Evolutionary conservation across 92 coral and sea anemone species (phyloP).

Genomic region (Porites evermanni): DNA sequence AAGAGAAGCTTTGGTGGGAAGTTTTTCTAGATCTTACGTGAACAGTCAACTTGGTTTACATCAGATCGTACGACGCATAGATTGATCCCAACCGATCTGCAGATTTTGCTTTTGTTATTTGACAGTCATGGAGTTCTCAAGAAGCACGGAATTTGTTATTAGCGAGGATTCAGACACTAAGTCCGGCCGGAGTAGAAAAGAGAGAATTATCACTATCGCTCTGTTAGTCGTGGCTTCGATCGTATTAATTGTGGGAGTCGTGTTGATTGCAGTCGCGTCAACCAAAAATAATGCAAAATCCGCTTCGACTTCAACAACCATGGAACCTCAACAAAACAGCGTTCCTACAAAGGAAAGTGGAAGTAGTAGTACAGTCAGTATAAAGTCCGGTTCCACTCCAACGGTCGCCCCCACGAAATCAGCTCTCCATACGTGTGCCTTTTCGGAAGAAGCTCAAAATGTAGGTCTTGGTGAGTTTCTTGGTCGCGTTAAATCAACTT

Average conservation of each 20-base stretch:
- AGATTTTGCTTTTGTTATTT: neutral
- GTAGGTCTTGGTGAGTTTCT: constrained; percentile 76
- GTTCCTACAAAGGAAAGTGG: too few relatives aligned
- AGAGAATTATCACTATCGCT: constrained; percentile 1
- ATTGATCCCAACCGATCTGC: neutral
- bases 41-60: neutral
- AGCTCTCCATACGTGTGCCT: constrained; percentile 37
- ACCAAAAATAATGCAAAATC: neutral
- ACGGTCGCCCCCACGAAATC: neutral
- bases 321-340: too few relatives aligned
- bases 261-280: constrained; percentile 33
- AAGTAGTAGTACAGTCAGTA: too few relatives aligned
- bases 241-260: constrained; percentile 53
- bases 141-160: constrained; percentile 16
- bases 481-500: constrained; percentile 60
- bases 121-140: constrained; percentile 3
- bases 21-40: too few relatives aligned
- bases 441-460: constrained; percentile 72
- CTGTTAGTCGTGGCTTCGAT: constrained; percentile 35
- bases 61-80: constrained; percentile 7
- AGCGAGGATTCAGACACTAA: neutral
- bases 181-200: neutral
- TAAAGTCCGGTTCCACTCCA: neutral
- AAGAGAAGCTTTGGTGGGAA: too few relatives aligned
- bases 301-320: neutral